Percentiles rank a stretch among this genome's conserved stretches.
Evolutionary conservation across 2,113 vertebrate genomes (phyloP).

Genomic region (Notechis scutatus): DNA sequence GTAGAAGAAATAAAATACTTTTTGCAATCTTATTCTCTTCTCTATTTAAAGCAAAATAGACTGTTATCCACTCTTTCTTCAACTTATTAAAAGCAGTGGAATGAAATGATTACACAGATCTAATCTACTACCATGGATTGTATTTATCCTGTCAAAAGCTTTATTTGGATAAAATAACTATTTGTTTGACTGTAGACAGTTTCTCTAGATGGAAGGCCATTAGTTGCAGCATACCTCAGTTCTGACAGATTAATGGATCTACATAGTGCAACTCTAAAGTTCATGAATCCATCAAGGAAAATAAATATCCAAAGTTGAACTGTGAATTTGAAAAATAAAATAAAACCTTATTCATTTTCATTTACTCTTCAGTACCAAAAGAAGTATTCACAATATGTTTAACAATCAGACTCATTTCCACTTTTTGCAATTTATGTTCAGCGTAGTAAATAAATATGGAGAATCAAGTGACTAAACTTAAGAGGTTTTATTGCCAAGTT

Average conservation of each 20-base stretch:
- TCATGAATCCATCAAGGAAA: conserved; percentile 14
- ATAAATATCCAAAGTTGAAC: background rate
- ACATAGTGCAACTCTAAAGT: background rate
- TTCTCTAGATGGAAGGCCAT: conserved; percentile 1
- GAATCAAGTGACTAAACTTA: background rate
- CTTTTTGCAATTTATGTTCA: background rate
- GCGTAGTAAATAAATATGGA: background rate
- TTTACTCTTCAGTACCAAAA: background rate
- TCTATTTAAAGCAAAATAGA: conserved; percentile 12
- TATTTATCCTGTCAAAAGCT: background rate
- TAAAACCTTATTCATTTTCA: conserved; percentile 3
- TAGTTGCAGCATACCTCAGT: background rate
- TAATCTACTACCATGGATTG: background rate
- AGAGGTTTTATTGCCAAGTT: background rate
- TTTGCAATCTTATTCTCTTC: conserved; percentile 23
- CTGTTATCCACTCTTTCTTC: conserved; percentile 15
- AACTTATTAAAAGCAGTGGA: conserved; percentile 21
- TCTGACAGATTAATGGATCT: conserved; percentile 19
- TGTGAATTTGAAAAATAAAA: conserved; percentile 9
- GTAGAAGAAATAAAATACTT: conserved; percentile 26
- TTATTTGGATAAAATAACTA: conserved; percentile 23
- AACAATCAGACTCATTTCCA: background rate
- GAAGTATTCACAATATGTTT: background rate
- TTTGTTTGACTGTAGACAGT: conserved; percentile 11
- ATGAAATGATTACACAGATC: conserved; percentile 1